These are phyloP conservation scores for Lysiphlebus fabarum DNA, from an alignment of 1,140 invertebrate species.

Conservation along the genomic window DNA sequence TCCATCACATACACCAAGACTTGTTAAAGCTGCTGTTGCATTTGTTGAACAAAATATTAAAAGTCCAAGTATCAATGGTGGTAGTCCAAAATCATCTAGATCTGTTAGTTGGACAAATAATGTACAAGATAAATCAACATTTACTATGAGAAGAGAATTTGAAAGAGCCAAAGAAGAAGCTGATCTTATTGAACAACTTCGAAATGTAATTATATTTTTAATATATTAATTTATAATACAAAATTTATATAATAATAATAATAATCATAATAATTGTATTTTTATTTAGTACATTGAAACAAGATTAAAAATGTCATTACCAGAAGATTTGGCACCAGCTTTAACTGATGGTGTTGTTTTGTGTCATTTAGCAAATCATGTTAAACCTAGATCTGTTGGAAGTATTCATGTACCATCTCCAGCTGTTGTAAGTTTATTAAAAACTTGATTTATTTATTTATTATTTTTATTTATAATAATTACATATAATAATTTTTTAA, in stretches of 20 bases:
- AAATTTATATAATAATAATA: constrained; percentile 13
- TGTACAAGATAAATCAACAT: constrained; percentile 75
- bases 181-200: constrained; percentile 78
- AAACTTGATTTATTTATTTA: constrained; percentile 3
- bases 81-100: constrained; percentile 50
- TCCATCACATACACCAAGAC: constrained; percentile 46
- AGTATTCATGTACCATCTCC: constrained; percentile 93
- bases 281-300: constrained; percentile 82
- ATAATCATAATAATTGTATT: constrained; percentile 16
- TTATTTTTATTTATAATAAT: background rate
- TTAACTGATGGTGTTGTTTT: constrained; percentile 88
- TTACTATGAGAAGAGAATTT: constrained; percentile 88
- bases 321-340: constrained; percentile 81
- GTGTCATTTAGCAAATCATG: constrained; percentile 90
- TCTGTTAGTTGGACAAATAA: constrained; percentile 71
- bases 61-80: constrained; percentile 40
- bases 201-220: constrained; percentile 64
- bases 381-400: constrained; percentile 82
- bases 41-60: constrained; percentile 20
- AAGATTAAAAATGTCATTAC: constrained; percentile 83
- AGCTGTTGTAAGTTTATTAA: constrained; percentile 83
- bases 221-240: constrained; percentile 15
- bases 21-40: constrained; percentile 8
- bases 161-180: constrained; percentile 87
- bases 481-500: constrained; percentile 14